These are phyloP conservation scores for Geococcyx californianus DNA, from an alignment of 2,113 vertebrate species.

Conservation along the genomic window DNA sequence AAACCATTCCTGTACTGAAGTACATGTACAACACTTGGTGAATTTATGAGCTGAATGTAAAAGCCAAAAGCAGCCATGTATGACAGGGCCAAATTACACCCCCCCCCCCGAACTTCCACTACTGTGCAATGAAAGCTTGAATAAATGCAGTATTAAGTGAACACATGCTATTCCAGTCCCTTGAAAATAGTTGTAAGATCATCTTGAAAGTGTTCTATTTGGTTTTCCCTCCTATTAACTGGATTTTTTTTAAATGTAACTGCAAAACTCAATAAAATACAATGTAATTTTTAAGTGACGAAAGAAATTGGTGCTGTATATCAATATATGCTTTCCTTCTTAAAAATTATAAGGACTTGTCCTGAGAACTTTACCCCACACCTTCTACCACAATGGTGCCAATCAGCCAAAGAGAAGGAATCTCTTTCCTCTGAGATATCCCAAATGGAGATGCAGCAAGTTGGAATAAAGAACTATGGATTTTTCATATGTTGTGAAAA, in stretches of 20 bases:
- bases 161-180: rapidly evolving
- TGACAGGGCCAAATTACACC: too few species aligned
- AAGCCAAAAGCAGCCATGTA: neutral
- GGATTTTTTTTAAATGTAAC: neutral
- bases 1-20: neutral
- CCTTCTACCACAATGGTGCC: neutral
- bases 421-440: neutral
- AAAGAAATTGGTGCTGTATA: neutral
- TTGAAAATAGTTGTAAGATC: neutral
- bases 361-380: neutral
- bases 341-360: neutral
- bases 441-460: neutral
- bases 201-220: neutral
- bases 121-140: neutral
- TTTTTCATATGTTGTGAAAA: neutral
- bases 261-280: neutral
- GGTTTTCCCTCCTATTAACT: neutral
- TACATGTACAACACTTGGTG: neutral
- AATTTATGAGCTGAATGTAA: neutral
- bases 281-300: neutral
- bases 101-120: too few species aligned
- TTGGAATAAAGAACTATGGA: neutral
- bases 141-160: neutral
- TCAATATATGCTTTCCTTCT: neutral
- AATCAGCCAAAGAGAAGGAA: neutral